Conservation (phyloP, 2,113 vertebrate species). For the Chunga burmeisteri region DNA sequence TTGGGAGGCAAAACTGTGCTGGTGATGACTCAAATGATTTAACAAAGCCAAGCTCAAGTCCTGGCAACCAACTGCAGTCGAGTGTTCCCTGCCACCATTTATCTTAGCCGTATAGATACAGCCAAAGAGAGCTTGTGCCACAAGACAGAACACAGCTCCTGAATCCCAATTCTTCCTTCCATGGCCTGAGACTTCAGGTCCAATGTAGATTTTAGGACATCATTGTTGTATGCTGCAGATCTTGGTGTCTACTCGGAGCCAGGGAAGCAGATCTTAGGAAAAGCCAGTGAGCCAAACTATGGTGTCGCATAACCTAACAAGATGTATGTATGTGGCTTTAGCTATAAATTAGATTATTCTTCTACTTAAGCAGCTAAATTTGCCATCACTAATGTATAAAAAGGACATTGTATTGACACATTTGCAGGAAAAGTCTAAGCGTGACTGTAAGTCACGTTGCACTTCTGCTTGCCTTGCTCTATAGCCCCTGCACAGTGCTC, state of each 20-base stretch:
- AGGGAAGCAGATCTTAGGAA: neutral
- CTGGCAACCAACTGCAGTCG: neutral
- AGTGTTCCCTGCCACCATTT: neutral
- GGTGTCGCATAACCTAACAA: neutral
- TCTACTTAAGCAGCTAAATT: neutral
- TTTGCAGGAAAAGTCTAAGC: neutral
- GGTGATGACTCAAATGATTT: neutral
- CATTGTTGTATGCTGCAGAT: neutral
- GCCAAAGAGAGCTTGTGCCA: neutral
- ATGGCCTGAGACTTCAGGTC: neutral
- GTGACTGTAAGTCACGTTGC: slow-evolving; percentile 28
- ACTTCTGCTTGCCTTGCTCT: neutral
- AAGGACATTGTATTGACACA: neutral
- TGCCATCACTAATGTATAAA: neutral
- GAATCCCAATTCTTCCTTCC: neutral
- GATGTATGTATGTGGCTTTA: neutral
- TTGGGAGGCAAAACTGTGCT: neutral
- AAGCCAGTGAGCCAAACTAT: neutral
- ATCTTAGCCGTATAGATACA: neutral
- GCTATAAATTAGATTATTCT: neutral
- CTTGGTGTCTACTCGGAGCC: neutral
- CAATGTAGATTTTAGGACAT: neutral
- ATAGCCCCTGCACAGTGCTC: neutral
- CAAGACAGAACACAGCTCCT: neutral
- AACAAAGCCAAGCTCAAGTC: neutral